phyloP scores from a whole-genome alignment of 2,888 invertebrate genomes.

The Lithophane semibrunnea region DNA sequence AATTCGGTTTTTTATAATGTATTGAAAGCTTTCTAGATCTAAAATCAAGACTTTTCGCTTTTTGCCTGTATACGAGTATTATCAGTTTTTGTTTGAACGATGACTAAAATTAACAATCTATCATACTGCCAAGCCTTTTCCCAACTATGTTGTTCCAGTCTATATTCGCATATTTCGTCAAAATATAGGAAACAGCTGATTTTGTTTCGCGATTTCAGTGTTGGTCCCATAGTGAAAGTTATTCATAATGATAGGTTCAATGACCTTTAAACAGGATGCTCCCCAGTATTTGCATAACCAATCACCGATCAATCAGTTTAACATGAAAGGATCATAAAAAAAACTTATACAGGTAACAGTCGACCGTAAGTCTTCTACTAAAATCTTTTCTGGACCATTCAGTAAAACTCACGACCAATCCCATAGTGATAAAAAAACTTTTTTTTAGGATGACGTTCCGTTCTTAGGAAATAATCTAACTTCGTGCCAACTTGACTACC shows the following conservation, averaged over 20 bases:
- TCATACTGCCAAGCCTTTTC: too few species aligned
- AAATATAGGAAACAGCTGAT: too few species aligned
- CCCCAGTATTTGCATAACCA: too few species aligned
- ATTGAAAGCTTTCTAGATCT: neutral
- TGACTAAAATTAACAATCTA: neutral
- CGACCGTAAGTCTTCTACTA: conserved; percentile 11
- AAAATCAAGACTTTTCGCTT: neutral
- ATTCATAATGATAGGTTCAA: too few species aligned
- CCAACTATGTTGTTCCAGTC: too few species aligned
- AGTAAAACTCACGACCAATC: conserved; percentile 37
- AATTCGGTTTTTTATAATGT: neutral
- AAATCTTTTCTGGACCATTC: conserved; percentile 30
- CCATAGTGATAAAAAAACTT: conserved; percentile 58
- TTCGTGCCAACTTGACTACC: conserved; percentile 55
- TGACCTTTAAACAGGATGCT: too few species aligned
- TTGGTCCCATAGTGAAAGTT: too few species aligned
- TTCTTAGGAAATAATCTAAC: conserved; percentile 65
- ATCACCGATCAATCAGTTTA: neutral
- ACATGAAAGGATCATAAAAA: neutral
- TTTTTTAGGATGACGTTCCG: conserved; percentile 56
- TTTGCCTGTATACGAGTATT: neutral
- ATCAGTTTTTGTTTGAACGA: neutral
- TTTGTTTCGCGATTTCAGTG: too few species aligned
- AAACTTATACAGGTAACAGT: conserved; percentile 19
- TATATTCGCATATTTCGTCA: too few species aligned